Evolutionary conservation across 1,140 invertebrate species (phyloP), one percentile per base, ranked within the genome.

Genomic region (Drosophila kohkoa): DNA sequence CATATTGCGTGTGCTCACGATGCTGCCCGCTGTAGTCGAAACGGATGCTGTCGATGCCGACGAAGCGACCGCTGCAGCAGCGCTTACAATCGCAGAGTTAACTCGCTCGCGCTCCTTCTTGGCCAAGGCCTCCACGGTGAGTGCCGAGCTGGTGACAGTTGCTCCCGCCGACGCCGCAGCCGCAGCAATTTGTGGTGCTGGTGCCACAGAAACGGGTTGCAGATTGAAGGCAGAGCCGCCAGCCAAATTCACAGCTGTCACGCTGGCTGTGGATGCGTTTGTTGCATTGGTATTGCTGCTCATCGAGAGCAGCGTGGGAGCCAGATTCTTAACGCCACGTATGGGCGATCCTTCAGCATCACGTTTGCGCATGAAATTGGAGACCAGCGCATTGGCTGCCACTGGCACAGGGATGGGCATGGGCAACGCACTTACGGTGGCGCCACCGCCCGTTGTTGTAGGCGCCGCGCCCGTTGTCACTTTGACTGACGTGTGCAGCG

Each of bases 331-430:
- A 6, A 93, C 94, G 2, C 92, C 93, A 8, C 92, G 82, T 35
- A 82, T 96, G 95, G 96, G 96, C 95, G 93, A 94, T 93, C 86
- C 91, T 7, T 92, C 91, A 0, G 77, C 76, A 69, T 92, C 91
- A 2, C 91, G 89, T 64, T 92, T 92, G 11, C 91, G 83, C 79
- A 92, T 81, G n/a, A 92, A 92, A 43, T 46, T 91, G 5, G 89
- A 67, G 2, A 92, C 83, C 3, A 90, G 62, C 0, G 77, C 30
- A 43, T 65, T 55, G 6, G 71, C 28, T 20, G 54, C 20, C 16
- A 55, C 48, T 16, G 80, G 57, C 51, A 68, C 58, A 20, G 60
- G 74, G n/a, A 64, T 43, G 6, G 48, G 59, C 60, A 76, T 72
- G 10, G 69, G 64, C 28, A 68, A 3, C 3, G 72, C 73, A 58